Evolutionary conservation across 53 echinoderm and acorn worm genomes (phyloP).

Genomic region (Hippasteria phrygiana): DNA sequence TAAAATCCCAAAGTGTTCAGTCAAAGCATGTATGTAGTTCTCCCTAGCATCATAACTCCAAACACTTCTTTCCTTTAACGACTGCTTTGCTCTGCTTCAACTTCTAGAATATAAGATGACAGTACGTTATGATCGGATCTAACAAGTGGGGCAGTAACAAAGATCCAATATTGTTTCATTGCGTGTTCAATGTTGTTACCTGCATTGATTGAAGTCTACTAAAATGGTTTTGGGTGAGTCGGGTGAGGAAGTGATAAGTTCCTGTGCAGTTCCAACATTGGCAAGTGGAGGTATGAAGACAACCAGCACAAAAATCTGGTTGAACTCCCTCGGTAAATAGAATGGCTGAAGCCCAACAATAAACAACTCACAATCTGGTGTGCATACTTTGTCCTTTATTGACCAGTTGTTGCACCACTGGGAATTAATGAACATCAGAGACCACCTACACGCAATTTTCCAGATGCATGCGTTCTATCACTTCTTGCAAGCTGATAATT

Average conservation of each 20-base stretch:
- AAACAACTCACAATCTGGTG: constrained; percentile 31
- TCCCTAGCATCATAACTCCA: constrained; percentile 36
- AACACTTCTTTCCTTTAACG: neutral
- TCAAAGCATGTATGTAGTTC: constrained; percentile 20
- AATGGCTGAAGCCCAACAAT: constrained; percentile 57
- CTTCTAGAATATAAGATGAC: constrained; percentile 56
- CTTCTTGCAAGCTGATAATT: constrained; percentile 14
- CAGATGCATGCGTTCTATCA: constrained; percentile 50
- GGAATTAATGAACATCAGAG: constrained; percentile 19
- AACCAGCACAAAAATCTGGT: constrained; percentile 60
- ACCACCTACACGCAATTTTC: constrained; percentile 30
- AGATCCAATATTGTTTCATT: constrained; percentile 58
- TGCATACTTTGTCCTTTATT: neutral
- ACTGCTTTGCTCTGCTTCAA: constrained; percentile 35
- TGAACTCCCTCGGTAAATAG: constrained; percentile 75
- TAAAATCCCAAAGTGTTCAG: constrained; percentile 56
- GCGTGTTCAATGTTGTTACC: constrained; percentile 31
- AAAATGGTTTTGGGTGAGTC: constrained; percentile 65
- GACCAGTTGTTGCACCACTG: constrained; percentile 37
- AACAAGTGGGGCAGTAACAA: constrained; percentile 69
- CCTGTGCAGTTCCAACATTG: constrained; percentile 44
- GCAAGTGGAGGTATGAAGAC: constrained; percentile 70
- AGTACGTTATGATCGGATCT: constrained; percentile 74
- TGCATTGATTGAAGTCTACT: constrained; percentile 70
- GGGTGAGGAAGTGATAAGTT: constrained; percentile 49